Evolutionary conservation across 2,888 invertebrate species (phyloP).

Genomic region (Unio pictorum): DNA sequence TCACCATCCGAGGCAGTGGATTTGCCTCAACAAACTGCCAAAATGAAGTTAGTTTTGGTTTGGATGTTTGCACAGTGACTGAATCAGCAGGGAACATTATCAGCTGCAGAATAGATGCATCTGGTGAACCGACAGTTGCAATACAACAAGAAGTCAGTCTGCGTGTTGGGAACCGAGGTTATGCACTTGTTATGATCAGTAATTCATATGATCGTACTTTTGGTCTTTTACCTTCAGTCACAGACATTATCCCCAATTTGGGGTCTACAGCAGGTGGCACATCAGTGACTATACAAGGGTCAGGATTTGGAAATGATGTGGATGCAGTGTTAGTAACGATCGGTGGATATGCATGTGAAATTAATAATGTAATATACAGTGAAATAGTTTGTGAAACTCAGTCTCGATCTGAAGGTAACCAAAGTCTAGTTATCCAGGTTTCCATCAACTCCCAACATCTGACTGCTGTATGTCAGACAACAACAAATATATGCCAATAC

Average conservation of each 20-base stretch:
- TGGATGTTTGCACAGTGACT: slow-evolving; percentile 20
- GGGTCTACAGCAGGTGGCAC: slow-evolving; percentile 42
- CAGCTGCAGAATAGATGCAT: slow-evolving; percentile 24
- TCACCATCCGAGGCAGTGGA: slow-evolving; percentile 41
- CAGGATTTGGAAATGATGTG: slow-evolving; percentile 35
- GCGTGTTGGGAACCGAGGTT: slow-evolving; percentile 33
- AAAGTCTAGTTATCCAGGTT: slow-evolving; percentile 23
- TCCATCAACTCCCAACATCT: slow-evolving; percentile 20
- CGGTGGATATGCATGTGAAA: slow-evolving; percentile 34
- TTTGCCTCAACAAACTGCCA: slow-evolving; percentile 41
- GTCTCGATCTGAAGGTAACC: slow-evolving; percentile 15
- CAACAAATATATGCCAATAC: slow-evolving; percentile 25
- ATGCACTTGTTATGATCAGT: slow-evolving; percentile 27
- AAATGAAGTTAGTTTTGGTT: slow-evolving; percentile 48
- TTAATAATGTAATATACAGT: slow-evolving; percentile 35
- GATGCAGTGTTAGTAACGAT: slow-evolving; percentile 26
- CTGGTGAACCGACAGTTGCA: slow-evolving; percentile 25
- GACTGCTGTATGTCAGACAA: slow-evolving; percentile 30
- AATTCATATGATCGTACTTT: slow-evolving; percentile 25
- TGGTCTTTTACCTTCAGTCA: slow-evolving; percentile 36
- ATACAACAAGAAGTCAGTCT: slow-evolving; percentile 29
- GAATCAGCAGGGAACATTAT: slow-evolving; percentile 14
- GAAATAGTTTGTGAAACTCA: slow-evolving; percentile 29
- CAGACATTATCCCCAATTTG: slow-evolving; percentile 23
- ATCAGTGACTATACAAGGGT: slow-evolving; percentile 36